phyloP scores from a whole-genome alignment of 2,888 invertebrate species.

The Sarcophaga caerulescens region DNA sequence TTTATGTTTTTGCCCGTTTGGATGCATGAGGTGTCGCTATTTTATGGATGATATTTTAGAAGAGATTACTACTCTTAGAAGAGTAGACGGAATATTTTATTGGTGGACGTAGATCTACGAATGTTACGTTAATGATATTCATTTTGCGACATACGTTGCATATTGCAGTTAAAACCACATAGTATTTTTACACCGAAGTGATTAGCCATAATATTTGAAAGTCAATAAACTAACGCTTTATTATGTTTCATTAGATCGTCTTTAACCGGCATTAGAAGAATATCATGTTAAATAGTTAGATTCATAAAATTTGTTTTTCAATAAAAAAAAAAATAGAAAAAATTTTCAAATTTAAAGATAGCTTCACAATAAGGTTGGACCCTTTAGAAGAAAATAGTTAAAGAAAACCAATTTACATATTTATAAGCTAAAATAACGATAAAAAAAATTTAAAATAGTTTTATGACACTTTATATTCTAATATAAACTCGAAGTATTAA shows the following conservation, averaged over 20 bases:
- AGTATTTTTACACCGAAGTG: not conserved
- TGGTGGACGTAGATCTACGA: too few species aligned
- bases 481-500: not conserved
- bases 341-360: conserved; percentile 10
- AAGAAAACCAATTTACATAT: conserved; percentile 44
- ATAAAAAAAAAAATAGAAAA: conserved; percentile 2
- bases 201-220: conserved; percentile 21
- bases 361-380: conserved; percentile 26
- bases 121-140: too few species aligned
- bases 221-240: conserved; percentile 19
- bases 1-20: too few species aligned
- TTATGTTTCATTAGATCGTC: conserved; percentile 16
- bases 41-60: too few species aligned
- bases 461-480: conserved; percentile 44
- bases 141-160: too few species aligned
- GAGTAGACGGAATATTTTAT: too few species aligned
- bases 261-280: conserved; percentile 3
- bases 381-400: conserved; percentile 16
- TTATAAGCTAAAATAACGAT: not conserved
- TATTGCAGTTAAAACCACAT: not conserved
- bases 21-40: too few species aligned
- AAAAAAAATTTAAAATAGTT: not conserved
- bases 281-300: not conserved
- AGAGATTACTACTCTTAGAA: too few species aligned
- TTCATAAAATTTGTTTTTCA: not conserved